Base-by-base conservation (phyloP, 1,140 invertebrate genomes). In the Atta cephalotes region DNA sequence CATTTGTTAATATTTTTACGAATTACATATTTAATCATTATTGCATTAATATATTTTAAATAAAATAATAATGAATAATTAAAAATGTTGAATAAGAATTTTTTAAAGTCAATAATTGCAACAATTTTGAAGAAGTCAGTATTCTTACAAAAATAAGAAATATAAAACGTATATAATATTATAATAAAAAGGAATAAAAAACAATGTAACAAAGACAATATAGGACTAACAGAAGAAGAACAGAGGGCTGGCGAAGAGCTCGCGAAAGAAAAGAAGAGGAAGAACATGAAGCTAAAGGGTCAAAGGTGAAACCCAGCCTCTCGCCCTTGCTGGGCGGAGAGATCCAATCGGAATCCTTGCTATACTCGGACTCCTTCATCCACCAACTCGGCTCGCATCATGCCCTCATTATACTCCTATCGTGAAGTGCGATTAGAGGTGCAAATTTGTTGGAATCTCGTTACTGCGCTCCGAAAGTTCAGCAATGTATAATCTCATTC, bases 241-340 rank as follows among this genome's bases (percentile, higher is more conserved):
- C 66, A 87, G 74, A 82, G 72, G n/a, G 68, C 78, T 81, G 86
- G 81, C 87, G 76, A 78, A 90, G 81, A 72, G 45, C 89, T 80
- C 71, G 85, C 66, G 77, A 85, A 76, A 87, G 89, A 79, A 89
- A 82, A 76, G 72, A 89, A 87, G 72, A 87, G 70, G 87, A 92
- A 81, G 79, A 89, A 86, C 77, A 87, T 70, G 87, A 86, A 89
- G 91, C 90, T 87, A 88, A 91, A 89, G 92, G 94, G 94, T 95
- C 93, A 95, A 93, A 95, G 94, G 94, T 95, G 94, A 94, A 92
- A 93, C 92, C 92, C 93, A 88, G 94, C 93, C 93, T 94, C 93
- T 94, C 93, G 92, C 93, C 93, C 93, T 94, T 91, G 92, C 92
- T 92, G 89, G 91, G 86, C 92, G 86, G 91, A 86, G 90, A 94